Evolutionary conservation across 2,888 invertebrate species (phyloP), one percentile per base, ranked within the genome.

Genomic region (Tolmerus cingulatus): DNA sequence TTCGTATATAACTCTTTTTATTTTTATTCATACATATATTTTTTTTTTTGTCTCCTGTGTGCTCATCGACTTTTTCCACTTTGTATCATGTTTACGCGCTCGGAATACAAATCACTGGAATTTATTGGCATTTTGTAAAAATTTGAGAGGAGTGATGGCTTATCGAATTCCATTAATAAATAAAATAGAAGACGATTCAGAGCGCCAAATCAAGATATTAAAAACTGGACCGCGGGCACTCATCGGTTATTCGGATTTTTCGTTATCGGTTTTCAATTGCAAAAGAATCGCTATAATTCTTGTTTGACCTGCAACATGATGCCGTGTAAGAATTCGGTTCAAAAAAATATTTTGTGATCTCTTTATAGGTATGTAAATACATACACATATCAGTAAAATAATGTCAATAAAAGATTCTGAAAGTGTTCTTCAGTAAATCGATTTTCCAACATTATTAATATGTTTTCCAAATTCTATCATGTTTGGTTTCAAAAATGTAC

Each of bases 61-160:
- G 66, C 27, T 27, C 66, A 66, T 66, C 66, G 66, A 23, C 66
- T 66, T 66, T 66, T 66, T 66, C 66, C 40, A 74, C 37, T 84
- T 84, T 37, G 66, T 40, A 74, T 37, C 66, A 37, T 66, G 74
- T 43, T 84, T 86, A 77, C 77, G 86, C 77, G 77, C 23, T 37
- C 34, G 37, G 86, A 86, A 86, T 86, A 86, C 77, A 77, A 86
- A 86, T 86, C 77, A 86, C 37, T 34, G 37, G 37, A 57, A 55
- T 77, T 86, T 86, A 77, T 86, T 76, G 19, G 51, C 46, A 51
- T 86, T 76, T 86, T 86, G 23, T 51, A 51, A 34, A 51, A 76
- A 76, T 66, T 27, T 66, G 66, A 66, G 66, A 66, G 66, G 66
- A 66, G 66, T 66, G 66, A 66, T 66, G 66, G 66, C 66, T 66